Percentiles rank a stretch among this genome's conserved stretches.
These are phyloP conservation scores for Scolopax bukidnonensis DNA, from an alignment of 2,797 vertebrate species.

Conservation along the genomic window DNA sequence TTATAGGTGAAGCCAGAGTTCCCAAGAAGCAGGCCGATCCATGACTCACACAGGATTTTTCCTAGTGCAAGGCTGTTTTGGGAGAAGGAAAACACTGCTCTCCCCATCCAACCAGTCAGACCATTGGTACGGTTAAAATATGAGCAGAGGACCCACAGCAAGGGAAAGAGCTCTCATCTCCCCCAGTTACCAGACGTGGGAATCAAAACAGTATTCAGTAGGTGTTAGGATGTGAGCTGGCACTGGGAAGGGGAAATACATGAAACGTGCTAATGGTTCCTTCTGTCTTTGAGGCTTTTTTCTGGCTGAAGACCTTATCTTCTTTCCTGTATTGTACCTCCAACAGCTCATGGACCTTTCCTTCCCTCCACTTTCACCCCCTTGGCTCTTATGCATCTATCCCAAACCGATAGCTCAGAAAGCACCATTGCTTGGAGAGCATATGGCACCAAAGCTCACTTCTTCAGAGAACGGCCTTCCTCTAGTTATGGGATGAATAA, in stretches of 20 bases:
- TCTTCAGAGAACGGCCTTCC: background rate
- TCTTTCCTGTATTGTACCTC: background rate
- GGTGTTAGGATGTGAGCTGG: background rate
- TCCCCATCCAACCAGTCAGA: background rate
- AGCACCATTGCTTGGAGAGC: background rate
- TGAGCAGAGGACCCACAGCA: background rate
- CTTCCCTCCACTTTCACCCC: background rate
- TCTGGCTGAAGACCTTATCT: background rate
- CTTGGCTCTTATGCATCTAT: background rate
- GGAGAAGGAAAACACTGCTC: background rate
- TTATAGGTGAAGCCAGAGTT: background rate
- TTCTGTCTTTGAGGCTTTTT: background rate
- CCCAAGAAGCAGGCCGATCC: background rate
- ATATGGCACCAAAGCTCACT: background rate
- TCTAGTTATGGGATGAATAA: background rate
- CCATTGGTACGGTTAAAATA: background rate
- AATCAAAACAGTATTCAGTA: background rate
- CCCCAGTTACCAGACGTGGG: background rate
- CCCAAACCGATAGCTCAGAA: background rate
- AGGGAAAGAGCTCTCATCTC: background rate
- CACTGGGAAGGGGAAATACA: background rate
- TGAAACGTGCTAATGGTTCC: background rate
- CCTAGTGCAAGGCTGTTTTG: background rate
- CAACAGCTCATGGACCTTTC: background rate
- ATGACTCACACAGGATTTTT: background rate